Percentiles rank a stretch among this genome's conserved stretches.
Evolutionary conservation across 1,140 invertebrate species (phyloP).

Genomic region (Drosophila kepulauana): DNA sequence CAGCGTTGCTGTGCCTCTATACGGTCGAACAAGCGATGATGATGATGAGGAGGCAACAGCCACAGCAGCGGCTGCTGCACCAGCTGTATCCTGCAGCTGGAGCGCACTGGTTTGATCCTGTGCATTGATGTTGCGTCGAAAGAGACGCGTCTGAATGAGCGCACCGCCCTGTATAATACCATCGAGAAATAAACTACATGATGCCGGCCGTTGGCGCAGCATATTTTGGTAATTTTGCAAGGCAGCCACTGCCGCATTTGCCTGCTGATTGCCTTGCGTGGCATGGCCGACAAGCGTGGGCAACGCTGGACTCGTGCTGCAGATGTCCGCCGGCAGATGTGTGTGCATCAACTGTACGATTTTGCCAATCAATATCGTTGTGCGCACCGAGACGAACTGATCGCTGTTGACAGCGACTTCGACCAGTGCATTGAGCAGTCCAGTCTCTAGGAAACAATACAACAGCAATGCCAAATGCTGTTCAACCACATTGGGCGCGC

Average conservation of each 20-base stretch:
- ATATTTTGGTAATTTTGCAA: slow-evolving; percentile 91
- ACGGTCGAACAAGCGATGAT: background rate
- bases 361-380: slow-evolving; percentile 95
- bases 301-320: slow-evolving; percentile 92
- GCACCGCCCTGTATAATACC: slow-evolving; percentile 88
- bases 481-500: slow-evolving; percentile 95
- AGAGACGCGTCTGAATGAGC: slow-evolving; percentile 78
- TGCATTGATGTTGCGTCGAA: slow-evolving; percentile 78
- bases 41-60: background rate
- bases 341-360: slow-evolving; percentile 94
- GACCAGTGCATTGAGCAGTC: slow-evolving; percentile 94
- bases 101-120: slow-evolving; percentile 56
- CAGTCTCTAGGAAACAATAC: slow-evolving; percentile 94
- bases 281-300: slow-evolving; percentile 92
- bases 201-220: slow-evolving; percentile 91
- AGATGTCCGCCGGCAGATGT: slow-evolving; percentile 93
- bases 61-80: slow-evolving; percentile 33
- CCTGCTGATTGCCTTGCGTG: slow-evolving; percentile 91
- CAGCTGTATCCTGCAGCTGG: slow-evolving; percentile 52
- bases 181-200: slow-evolving; percentile 93
- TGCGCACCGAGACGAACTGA: slow-evolving; percentile 94
- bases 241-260: slow-evolving; percentile 92
- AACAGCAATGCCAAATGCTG: slow-evolving; percentile 96
- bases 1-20: slow-evolving; percentile 39
- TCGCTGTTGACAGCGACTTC: slow-evolving; percentile 96